These are phyloP conservation scores for Trimorus sp. DNA, from an alignment of 2,888 invertebrate species.

Conservation along the genomic window DNA sequence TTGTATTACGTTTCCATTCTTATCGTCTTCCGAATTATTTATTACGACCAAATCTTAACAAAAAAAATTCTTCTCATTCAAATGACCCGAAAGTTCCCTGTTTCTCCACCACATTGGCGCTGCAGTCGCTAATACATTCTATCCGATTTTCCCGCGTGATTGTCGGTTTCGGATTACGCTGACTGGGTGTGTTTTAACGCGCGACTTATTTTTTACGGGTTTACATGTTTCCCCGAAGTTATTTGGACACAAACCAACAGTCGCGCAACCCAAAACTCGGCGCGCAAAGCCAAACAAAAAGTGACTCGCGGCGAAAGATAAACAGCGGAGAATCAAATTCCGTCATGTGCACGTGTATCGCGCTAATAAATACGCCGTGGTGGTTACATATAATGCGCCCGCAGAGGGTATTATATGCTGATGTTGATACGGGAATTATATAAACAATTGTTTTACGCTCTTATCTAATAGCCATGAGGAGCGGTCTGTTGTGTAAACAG, in stretches of 20 bases:
- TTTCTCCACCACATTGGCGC: no score
- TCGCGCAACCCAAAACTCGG: not conserved
- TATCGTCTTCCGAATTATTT: not conserved
- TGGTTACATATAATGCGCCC: conserved; percentile 24
- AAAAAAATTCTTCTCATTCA: not conserved
- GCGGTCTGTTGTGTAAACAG: conserved; percentile 5
- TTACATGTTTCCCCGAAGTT: no score
- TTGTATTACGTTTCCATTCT: not conserved
- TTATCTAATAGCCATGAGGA: conserved; percentile 23
- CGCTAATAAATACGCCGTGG: conserved; percentile 17
- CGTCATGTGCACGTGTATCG: conserved; percentile 1
- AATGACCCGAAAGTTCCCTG: no score
- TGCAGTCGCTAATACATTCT: no score
- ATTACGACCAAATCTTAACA: not conserved
- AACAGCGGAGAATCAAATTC: conserved; percentile 21
- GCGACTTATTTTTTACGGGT: no score
- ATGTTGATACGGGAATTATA: conserved; percentile 27
- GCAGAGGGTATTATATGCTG: conserved; percentile 4
- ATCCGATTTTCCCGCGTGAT: no score
- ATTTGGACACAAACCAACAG: no score
- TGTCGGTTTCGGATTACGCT: no score
- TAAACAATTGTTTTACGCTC: conserved; percentile 35
- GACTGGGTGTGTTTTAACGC: no score
- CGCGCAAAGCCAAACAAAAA: not conserved
- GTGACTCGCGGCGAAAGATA: conserved; percentile 23